phyloP scores from a whole-genome alignment of 2,888 invertebrate species.

The Ferdinandea cuprea region DNA sequence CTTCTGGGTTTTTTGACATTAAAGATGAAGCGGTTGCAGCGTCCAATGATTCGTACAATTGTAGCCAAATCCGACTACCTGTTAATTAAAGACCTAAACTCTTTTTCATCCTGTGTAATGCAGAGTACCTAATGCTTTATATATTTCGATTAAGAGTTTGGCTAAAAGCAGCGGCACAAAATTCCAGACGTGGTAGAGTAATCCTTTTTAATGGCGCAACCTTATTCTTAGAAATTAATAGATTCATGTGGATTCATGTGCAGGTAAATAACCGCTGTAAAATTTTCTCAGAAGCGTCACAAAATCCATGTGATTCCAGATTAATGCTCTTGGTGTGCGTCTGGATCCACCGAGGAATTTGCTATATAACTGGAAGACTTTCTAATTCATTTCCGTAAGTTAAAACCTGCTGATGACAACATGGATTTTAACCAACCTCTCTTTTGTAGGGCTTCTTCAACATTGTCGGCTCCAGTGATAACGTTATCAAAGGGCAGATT shows the following conservation, averaged over 20 bases:
- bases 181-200: constrained; percentile 25
- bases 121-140: constrained; percentile 1
- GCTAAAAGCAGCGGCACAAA: constrained; percentile 12
- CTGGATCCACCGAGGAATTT: constrained; percentile 16
- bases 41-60: constrained; percentile 10
- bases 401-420: constrained; percentile 16
- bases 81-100: constrained; percentile 6
- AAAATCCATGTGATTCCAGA: constrained; percentile 32
- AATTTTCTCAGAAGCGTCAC: constrained; percentile 35
- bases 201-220: constrained; percentile 9
- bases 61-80: constrained; percentile 9
- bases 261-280: constrained; percentile 25
- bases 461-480: constrained; percentile 12
- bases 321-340: not conserved
- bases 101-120: constrained; percentile 4
- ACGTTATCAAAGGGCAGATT: constrained; percentile 9
- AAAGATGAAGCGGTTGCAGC: constrained; percentile 12
- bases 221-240: constrained; percentile 18
- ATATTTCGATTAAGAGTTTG: not conserved
- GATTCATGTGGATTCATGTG: constrained; percentile 15
- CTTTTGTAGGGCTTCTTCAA: constrained; percentile 18
- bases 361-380: not conserved
- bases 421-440: constrained; percentile 3
- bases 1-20: constrained; percentile 4
- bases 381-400: constrained; percentile 20